Conservation (phyloP, 2,888 invertebrate genomes). For the Germaria angustata region DNA sequence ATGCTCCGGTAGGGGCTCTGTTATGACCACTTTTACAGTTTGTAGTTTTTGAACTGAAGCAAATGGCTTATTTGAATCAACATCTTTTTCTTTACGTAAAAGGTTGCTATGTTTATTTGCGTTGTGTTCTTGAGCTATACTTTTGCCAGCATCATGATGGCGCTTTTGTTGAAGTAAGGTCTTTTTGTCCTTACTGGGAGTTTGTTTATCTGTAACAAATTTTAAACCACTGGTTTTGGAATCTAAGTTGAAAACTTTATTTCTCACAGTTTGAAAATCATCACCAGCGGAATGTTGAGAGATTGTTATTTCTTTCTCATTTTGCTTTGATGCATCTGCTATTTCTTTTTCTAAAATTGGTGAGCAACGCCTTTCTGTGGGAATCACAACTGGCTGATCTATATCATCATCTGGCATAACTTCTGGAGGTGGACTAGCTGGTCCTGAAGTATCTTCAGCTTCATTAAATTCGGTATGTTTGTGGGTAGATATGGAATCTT, state of each 20-base stretch:
- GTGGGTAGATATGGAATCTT: conserved; percentile 43
- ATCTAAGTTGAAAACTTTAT: conserved; percentile 27
- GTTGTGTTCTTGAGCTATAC: background rate
- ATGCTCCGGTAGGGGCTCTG: conserved; percentile 46
- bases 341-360: conserved; percentile 54
- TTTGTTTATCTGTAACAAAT: background rate
- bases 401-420: conserved; percentile 55
- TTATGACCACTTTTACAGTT: conserved; percentile 59
- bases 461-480: conserved; percentile 23
- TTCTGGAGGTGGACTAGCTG: conserved; percentile 71
- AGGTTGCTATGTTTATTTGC: background rate
- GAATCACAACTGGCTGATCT: conserved; percentile 70
- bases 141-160: background rate
- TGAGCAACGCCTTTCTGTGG: conserved; percentile 70
- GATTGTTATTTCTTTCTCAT: background rate
- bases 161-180: background rate
- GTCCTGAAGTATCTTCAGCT: conserved; percentile 67
- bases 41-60: conserved; percentile 20
- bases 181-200: background rate
- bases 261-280: conserved; percentile 10
- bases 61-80: background rate
- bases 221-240: background rate
- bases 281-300: conserved; percentile 14
- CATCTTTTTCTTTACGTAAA: background rate
- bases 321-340: background rate